Conservation (phyloP, 2,888 invertebrate species). For the Lordiphosa fenestrarum region DNA sequence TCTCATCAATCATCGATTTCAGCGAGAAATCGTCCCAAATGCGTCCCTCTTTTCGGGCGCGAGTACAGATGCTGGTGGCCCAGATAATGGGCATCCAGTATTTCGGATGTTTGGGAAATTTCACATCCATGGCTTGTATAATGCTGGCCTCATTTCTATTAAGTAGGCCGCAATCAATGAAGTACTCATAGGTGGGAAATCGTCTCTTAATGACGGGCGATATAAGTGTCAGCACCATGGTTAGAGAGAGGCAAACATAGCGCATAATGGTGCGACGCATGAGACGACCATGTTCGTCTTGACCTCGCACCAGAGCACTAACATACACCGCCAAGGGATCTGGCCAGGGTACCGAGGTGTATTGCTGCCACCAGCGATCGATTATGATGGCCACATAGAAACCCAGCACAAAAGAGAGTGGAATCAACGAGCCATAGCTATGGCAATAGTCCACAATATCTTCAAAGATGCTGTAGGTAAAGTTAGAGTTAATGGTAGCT, state of each 20-base stretch:
- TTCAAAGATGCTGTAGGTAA: constrained; percentile 87
- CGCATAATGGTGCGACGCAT: constrained; percentile 91
- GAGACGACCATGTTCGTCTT: constrained; percentile 89
- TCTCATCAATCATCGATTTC: constrained; percentile 92
- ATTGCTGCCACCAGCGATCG: constrained; percentile 95
- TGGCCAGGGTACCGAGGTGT: constrained; percentile 90
- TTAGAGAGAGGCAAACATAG: constrained; percentile 90
- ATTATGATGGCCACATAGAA: constrained; percentile 96
- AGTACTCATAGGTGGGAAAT: constrained; percentile 90
- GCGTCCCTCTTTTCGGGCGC: constrained; percentile 92
- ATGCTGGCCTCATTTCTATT: constrained; percentile 89
- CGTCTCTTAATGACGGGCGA: constrained; percentile 93
- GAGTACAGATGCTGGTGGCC: constrained; percentile 92
- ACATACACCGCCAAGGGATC: constrained; percentile 92
- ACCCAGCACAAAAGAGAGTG: constrained; percentile 94
- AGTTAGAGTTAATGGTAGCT: no score
- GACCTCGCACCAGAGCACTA: constrained; percentile 89
- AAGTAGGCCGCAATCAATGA: constrained; percentile 90
- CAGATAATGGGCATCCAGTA: constrained; percentile 95
- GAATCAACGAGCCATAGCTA: constrained; percentile 91
- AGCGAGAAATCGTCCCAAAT: constrained; percentile 95
- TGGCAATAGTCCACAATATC: constrained; percentile 90
- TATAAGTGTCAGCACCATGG: constrained; percentile 91
- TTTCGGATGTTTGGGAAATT: constrained; percentile 92
- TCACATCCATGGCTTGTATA: constrained; percentile 87